Evolutionary conservation across 2,113 vertebrate species (phyloP).

Genomic region (Chionomys nivalis): DNA sequence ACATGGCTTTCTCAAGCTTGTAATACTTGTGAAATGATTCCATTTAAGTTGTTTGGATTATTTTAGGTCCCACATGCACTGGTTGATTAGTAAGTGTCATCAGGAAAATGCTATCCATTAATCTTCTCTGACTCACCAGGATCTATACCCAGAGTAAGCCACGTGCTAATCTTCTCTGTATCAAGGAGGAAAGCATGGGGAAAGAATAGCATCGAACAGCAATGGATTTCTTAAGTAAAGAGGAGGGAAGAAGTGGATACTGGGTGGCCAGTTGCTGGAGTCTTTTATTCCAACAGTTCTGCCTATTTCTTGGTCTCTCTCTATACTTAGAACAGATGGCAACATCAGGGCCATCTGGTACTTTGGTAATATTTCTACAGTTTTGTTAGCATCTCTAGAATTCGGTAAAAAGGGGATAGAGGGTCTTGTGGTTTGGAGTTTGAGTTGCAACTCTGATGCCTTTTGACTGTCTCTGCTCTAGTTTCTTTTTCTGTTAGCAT

Average conservation of each 20-base stretch:
- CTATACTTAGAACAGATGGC: neutral
- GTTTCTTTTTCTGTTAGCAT: neutral
- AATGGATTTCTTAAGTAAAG: neutral
- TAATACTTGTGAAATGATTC: neutral
- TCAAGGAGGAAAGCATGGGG: neutral
- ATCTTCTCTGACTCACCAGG: slow-evolving; percentile 3
- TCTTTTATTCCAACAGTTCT: neutral
- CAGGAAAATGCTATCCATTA: neutral
- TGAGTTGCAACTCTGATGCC: neutral
- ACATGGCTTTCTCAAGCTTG: neutral
- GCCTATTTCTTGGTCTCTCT: neutral
- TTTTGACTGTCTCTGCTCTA: neutral
- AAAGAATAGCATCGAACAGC: neutral
- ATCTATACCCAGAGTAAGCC: neutral
- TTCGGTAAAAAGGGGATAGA: neutral
- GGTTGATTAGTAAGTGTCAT: neutral
- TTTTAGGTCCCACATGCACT: neutral
- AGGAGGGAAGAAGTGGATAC: neutral
- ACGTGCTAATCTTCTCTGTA: neutral
- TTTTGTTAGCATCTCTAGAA: neutral
- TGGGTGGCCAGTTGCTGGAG: neutral
- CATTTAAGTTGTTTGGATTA: neutral
- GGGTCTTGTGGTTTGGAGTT: neutral
- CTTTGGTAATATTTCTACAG: neutral
- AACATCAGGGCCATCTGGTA: neutral